These are phyloP conservation scores for Vidua chalybeata DNA, from an alignment of 2,113 vertebrate species.

Conservation along the genomic window DNA sequence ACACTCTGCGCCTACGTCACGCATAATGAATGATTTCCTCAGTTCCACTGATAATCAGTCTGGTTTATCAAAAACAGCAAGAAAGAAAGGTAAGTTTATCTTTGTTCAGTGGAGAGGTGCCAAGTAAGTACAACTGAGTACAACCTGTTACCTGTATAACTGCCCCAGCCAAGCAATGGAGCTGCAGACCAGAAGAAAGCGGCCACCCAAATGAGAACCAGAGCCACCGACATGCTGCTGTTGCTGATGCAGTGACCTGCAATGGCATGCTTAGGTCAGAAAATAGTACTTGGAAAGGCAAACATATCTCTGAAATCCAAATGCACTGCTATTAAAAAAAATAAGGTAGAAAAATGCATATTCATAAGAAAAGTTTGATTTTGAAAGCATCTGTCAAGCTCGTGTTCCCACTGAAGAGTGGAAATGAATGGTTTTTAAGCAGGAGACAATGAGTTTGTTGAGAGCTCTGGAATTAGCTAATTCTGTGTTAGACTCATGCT, in stretches of 20 bases:
- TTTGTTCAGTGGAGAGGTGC: background rate
- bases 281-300: background rate
- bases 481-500: background rate
- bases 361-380: background rate
- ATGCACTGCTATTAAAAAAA: background rate
- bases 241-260: conserved; percentile 81
- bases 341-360: background rate
- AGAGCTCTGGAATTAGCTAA: background rate
- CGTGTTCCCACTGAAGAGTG: background rate
- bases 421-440: background rate
- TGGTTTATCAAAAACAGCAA: background rate
- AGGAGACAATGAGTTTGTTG: background rate
- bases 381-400: background rate
- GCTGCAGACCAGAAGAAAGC: conserved; percentile 86
- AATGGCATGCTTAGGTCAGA: background rate
- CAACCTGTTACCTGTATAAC: conserved; percentile 81
- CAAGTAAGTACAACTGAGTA: background rate
- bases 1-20: fast-evolving
- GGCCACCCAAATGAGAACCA: conserved; percentile 84
- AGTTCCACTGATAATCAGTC: background rate
- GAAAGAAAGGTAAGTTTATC: background rate
- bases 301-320: background rate
- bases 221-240: conserved; percentile 74
- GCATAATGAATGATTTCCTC: background rate
- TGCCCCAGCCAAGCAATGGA: conserved; percentile 88